phyloP scores from a whole-genome alignment of 2,113 vertebrate species.

The Probosciger aterrimus region DNA sequence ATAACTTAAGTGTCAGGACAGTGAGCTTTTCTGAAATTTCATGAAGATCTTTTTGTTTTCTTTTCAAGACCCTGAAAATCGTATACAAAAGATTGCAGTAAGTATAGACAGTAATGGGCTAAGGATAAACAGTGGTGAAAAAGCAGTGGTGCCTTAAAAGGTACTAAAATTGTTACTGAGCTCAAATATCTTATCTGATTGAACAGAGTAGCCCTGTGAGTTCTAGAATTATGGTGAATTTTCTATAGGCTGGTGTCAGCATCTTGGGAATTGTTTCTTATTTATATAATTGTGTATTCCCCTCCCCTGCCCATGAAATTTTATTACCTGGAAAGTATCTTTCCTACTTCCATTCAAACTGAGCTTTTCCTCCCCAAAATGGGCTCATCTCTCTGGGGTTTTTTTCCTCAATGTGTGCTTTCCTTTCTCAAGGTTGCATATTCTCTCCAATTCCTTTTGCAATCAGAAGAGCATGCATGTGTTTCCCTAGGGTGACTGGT shows the following conservation, averaged over 20 bases:
- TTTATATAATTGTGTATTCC: neutral
- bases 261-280: neutral
- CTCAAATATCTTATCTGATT: neutral
- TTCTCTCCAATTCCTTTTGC: neutral
- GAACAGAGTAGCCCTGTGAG: neutral
- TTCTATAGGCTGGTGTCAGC: neutral
- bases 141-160: neutral
- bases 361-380: neutral
- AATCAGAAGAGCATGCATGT: neutral
- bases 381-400: neutral
- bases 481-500: neutral
- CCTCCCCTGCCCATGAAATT: accelerated
- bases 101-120: neutral
- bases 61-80: neutral
- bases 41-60: neutral
- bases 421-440: neutral
- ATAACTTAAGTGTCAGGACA: neutral
- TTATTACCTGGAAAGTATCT: neutral
- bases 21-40: neutral
- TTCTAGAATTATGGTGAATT: neutral
- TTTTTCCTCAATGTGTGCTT: neutral
- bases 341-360: neutral
- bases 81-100: neutral
- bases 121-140: neutral
- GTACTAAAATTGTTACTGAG: neutral